Base-by-base conservation (phyloP, 2,113 vertebrate species). In the Zosterops lateralis region DNA sequence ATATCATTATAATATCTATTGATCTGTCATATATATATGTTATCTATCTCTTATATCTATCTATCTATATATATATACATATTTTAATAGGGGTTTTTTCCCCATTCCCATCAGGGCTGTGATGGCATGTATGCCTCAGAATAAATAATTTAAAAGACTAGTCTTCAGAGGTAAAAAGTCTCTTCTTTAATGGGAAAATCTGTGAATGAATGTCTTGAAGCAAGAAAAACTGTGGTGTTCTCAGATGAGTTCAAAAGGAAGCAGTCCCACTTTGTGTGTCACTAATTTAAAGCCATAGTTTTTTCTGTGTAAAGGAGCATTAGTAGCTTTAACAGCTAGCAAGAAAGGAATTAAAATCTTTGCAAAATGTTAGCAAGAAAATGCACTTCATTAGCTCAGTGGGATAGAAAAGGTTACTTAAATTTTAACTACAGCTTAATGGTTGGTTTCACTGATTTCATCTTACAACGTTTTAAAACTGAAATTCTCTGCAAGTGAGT, bases 361-460 rank as follows among this genome's bases (percentile, higher is more conserved):
- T 62, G 78, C 83, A 94, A 94, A 96, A 93, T 93, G 92, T 89
- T 95, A 96, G 95, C 96, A 97, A 94, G 94, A 87, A 94, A 96
- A 94, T 91, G 95, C 94, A 97, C 96, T 97, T 93, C 56, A 89
- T 93, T 95, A 94, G 83, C 74, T 94, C 94, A 93, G 79, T 72
- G 84, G 74, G 75, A 53, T 72, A 96, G 92, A 96, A 97, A 62
- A 96, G 45, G 74, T 89, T 93, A 58, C 71, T 96, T 93, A 97
- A 97, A 94, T 29, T 96, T 97, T 97, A 96, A 96, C 83, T 91
- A 70, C 76, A 60, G 71, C 66, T 77, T 96, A 93, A 93, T 94
- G 92, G 82, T 87, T 94, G 92, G 44, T 90, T 97, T 96, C 79
- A 92, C 90, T 77, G 80, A 84, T 93, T 92, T 65, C 57, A 79